These are phyloP conservation scores for Heliconius erato DNA, from an alignment of 2,888 invertebrate species.

Conservation along the genomic window DNA sequence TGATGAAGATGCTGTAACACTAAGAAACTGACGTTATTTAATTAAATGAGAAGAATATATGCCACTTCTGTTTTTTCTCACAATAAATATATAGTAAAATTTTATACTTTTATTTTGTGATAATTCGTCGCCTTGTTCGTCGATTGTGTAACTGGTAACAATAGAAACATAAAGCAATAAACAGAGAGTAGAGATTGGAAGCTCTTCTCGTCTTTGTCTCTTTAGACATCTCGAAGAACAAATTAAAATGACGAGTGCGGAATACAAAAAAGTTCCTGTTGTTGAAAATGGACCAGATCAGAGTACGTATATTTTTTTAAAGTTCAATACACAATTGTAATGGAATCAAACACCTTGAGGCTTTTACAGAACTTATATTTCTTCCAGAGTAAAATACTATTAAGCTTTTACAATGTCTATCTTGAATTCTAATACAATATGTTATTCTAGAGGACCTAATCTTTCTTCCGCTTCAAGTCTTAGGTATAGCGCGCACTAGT, in stretches of 20 bases:
- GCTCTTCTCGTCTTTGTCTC: not conserved
- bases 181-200: not conserved
- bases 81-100: slow-evolving; percentile 14
- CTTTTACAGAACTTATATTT: too few species aligned
- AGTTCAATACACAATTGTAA: too few species aligned
- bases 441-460: too few species aligned
- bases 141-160: not conserved
- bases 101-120: not conserved
- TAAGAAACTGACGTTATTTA: not conserved
- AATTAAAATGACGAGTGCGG: slow-evolving; percentile 48
- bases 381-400: too few species aligned
- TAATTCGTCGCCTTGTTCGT: not conserved
- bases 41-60: not conserved
- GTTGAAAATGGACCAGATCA: slow-evolving; percentile 49
- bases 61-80: slow-evolving; percentile 13
- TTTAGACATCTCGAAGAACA: not conserved
- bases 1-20: not conserved
- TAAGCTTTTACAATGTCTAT: too few species aligned
- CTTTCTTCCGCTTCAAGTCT: too few species aligned
- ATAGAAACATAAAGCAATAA: not conserved
- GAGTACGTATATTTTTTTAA: slow-evolving; percentile 30
- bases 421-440: too few species aligned
- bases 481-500: too few species aligned
- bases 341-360: too few species aligned
- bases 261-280: slow-evolving; percentile 55